These are phyloP conservation scores for Bombylius discolor DNA, from an alignment of 2,888 invertebrate genomes.

Conservation along the genomic window DNA sequence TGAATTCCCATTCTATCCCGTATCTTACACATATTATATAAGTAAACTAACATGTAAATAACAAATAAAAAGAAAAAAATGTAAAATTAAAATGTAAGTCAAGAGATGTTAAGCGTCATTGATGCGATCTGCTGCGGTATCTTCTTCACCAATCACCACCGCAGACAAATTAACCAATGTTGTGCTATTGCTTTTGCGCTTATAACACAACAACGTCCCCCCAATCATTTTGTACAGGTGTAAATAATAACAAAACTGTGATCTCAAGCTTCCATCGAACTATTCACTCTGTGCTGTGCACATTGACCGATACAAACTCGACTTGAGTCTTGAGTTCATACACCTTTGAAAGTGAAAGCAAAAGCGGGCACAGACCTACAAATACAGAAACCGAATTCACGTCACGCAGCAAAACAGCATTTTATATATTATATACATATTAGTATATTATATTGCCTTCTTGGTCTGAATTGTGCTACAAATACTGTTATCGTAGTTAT, in stretches of 20 bases:
- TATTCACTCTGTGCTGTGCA: neutral
- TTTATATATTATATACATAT: neutral
- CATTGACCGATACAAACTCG: neutral
- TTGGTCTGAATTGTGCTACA: constrained; percentile 4
- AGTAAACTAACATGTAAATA: too few species aligned
- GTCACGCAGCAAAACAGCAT: neutral
- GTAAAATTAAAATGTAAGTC: neutral
- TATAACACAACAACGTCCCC: neutral
- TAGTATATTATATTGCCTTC: neutral
- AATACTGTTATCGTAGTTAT: neutral
- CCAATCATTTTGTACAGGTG: neutral
- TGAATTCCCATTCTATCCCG: too few species aligned
- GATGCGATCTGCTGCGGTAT: neutral
- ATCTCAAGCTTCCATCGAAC: too few species aligned
- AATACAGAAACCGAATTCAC: constrained; percentile 22
- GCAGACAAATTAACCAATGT: neutral
- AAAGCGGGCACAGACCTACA: constrained; percentile 38
- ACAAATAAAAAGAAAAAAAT: too few species aligned
- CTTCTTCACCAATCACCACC: neutral
- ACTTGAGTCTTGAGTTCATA: constrained; percentile 31
- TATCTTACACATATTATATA: too few species aligned
- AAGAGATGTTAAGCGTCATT: neutral
- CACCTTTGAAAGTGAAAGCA: constrained; percentile 39
- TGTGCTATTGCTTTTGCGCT: too few species aligned
- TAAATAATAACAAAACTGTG: neutral